Base-by-base conservation (phyloP, 1,140 invertebrate genomes). In the Formica exsecta region DNA sequence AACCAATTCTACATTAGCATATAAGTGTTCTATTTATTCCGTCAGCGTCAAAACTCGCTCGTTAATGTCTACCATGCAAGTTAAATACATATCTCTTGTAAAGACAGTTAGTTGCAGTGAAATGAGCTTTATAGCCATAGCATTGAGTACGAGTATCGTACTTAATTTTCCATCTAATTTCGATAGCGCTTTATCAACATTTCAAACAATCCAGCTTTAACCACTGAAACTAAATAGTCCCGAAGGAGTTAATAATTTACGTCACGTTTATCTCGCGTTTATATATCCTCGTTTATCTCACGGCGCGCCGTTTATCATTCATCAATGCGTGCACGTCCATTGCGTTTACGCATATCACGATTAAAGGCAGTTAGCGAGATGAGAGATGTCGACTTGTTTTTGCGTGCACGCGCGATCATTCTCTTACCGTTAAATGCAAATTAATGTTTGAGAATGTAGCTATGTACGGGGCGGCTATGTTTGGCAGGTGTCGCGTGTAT, bases 401-500 rank as follows among this genome's bases (percentile, higher is more conserved):
- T 11, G 41, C 2, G 41, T 8, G 9, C 38, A 8, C 38, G 38
- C 6, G 4, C 25, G 5, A 38, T 79, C n/a, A 29, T 3, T 73
- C 19, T 32, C 48, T n/a, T 38, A 71, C 36, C 54, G 38, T 71
- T 59, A 81, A 81, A 81, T 22, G 38, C 13, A 71, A 81, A 71
- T 81, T 59, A 59, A 71, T n/a, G 1, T 25, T 59, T 32, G 25
- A 68, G 19, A 3, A 22, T 22, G 3, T 7, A 48, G 5, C 41
- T 54, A 54, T 9, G 5, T n/a, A 59, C 38, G 16, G 1, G 16
- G 2, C 11, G 36, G 44, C 41, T 13, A 48, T 16, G 19, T 22
- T 71, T 59, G 36, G 54, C 54, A 83, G 79, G 38, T 73, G 79
- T 59, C 59, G 1, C 36, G 68, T 38, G 9, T 44, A 32, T 61